Conservation (phyloP, 2,113 vertebrate genomes). For the Psilopsiagon aurifrons region DNA sequence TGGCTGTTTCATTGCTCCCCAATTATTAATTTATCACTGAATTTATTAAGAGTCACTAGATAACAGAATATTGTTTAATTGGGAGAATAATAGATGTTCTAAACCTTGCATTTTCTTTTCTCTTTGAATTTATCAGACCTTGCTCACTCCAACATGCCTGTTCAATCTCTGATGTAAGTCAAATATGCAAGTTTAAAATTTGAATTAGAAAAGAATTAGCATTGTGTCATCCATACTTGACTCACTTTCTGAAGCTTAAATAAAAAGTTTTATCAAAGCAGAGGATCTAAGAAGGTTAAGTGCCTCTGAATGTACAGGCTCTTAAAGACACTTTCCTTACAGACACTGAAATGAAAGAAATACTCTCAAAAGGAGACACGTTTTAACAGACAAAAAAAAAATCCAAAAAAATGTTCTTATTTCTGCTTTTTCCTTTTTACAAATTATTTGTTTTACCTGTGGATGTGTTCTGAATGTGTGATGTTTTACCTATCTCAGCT, state of each 20-base stretch:
- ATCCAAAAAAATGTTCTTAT: background rate
- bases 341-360: background rate
- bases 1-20: slow-evolving; percentile 43
- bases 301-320: background rate
- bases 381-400: background rate
- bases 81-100: slow-evolving; percentile 31
- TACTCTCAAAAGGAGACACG: background rate
- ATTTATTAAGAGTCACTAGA: slow-evolving; percentile 41
- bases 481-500: background rate
- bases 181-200: background rate
- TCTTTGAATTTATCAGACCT: background rate
- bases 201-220: slow-evolving; percentile 37
- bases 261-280: slow-evolving; percentile 8
- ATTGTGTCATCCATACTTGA: background rate
- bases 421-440: background rate
- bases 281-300: background rate
- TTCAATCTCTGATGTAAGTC: background rate
- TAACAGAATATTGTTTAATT: slow-evolving; percentile 53
- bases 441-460: background rate
- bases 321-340: background rate
- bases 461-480: accelerated
- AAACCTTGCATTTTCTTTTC: background rate
- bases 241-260: background rate
- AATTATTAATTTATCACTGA: slow-evolving; percentile 73
- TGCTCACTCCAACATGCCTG: background rate